These are phyloP conservation scores for Aspidoscelis tigris DNA, from an alignment of 2,113 vertebrate genomes.

Conservation along the genomic window DNA sequence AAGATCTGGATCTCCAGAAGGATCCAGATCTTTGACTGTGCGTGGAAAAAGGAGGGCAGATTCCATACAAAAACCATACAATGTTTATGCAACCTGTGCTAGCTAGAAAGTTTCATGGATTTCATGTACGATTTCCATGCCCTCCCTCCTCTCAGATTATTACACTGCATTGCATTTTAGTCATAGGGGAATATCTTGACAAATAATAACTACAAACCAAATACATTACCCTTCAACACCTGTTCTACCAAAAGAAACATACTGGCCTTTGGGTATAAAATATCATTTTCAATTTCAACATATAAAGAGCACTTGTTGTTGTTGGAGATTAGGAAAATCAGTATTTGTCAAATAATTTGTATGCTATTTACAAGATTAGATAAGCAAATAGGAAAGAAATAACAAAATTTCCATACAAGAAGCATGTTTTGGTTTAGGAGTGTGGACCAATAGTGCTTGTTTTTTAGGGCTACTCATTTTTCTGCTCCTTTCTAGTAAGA, in stretches of 20 bases:
- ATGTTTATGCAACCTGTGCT: no score
- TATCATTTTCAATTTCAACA: neutral
- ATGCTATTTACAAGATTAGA: constrained; percentile 11
- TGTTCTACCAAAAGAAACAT: neutral
- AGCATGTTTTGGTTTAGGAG: neutral
- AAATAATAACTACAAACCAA: neutral
- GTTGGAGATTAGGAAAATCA: constrained; percentile 4
- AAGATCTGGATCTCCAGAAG: no score
- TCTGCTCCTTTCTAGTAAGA: neutral
- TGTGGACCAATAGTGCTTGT: no score
- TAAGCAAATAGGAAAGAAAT: constrained; percentile 9
- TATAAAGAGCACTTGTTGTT: constrained; percentile 1
- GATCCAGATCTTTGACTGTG: no score
- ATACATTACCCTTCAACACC: constrained; percentile 4
- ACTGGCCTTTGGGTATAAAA: neutral
- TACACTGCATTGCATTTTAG: no score
- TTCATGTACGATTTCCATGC: neutral
- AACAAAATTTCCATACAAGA: neutral
- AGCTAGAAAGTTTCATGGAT: neutral
- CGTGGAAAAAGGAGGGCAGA: no score
- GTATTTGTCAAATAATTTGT: constrained; percentile 23
- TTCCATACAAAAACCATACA: no score
- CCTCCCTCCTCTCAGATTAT: neutral
- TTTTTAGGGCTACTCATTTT: neutral
- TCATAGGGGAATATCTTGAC: no score